Base-by-base conservation (phyloP, 2,113 vertebrate genomes). In the Calyptomena viridis region DNA sequence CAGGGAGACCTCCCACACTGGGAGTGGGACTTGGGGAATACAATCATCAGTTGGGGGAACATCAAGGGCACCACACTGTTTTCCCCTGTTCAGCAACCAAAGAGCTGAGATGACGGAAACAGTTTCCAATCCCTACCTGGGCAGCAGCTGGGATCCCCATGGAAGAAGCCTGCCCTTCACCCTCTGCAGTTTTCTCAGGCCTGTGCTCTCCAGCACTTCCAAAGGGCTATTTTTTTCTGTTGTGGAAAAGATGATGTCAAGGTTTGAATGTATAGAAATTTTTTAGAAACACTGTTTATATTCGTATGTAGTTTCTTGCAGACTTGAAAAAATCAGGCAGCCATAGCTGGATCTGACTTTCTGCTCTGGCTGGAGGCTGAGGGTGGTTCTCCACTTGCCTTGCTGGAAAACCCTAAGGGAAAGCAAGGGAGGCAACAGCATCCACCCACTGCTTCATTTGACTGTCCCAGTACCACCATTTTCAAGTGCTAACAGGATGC, bases 1-100 rank as follows among this genome's bases (percentile, higher is more conserved):
- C 47, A 56, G 59, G 37, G 16, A 80, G 49, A 80, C 42, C 31
- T 71, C 58, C 27, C 33, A 4, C 0, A 1, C 8, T 0, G 0
- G 13, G 15, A 87, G 5, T 3, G 4, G 49, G n/a, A 52, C 11
- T 10, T 50, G n/a, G 15, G 30, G n/a, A 94, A 58, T 1, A 2
- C 22, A 53, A 23, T 24, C 3, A 1, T 30, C 31, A 21, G 1
- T 0, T 37, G 18, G 12, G 28, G 23, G n/a, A 62, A 69, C 6
- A 2, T n/a, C 7, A 44, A 77, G 47, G 46, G 16, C 39, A 74
- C 11, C 1, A 0, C 72, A 72, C 25, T 0, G 0, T 44, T 84
- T 73, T 46, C 47, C 19, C 50, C 42, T 15, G 37, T 44, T 62
- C 21, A 39, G 9, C 47, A 59, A 6, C 13, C 2, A 1, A 5